Percentiles rank a stretch among this genome's conserved stretches.
These are phyloP conservation scores for Trinectes maculatus DNA, from an alignment of 2,113 vertebrate genomes.

Conservation along the genomic window DNA sequence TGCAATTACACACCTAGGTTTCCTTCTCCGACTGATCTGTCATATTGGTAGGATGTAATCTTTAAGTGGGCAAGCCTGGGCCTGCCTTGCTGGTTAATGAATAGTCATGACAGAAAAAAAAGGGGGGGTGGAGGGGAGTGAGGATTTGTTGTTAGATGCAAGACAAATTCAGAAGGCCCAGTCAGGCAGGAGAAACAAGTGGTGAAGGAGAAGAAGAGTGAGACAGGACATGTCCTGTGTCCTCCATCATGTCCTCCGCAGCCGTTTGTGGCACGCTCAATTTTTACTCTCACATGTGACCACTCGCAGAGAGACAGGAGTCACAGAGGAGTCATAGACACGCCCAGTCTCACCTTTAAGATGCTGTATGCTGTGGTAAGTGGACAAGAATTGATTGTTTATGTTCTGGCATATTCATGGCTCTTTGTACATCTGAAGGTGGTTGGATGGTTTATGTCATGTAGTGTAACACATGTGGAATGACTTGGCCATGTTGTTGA, in stretches of 20 bases:
- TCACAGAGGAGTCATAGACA: conserved; percentile 63
- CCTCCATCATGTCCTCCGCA: conserved; percentile 60
- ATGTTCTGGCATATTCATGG: not conserved
- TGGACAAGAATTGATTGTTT: conserved; percentile 42
- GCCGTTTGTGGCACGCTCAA: not conserved
- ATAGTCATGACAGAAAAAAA: conserved; percentile 89
- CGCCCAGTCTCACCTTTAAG: conserved; percentile 69
- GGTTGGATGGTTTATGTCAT: not conserved
- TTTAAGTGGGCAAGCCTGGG: conserved; percentile 87
- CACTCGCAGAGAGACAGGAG: conserved; percentile 21
- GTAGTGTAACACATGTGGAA: not conserved
- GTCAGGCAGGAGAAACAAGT: conserved; percentile 76
- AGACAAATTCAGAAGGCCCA: conserved; percentile 84
- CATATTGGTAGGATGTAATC: conserved; percentile 85
- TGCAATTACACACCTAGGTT: not conserved
- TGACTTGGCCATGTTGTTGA: not conserved
- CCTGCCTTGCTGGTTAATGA: conserved; percentile 89
- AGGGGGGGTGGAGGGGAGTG: conserved; percentile 80
- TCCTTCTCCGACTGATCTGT: conserved; percentile 54
- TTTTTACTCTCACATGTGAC: conserved; percentile 26
- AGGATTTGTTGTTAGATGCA: conserved; percentile 93
- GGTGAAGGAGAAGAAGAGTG: conserved; percentile 74
- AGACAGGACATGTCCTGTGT: conserved; percentile 20
- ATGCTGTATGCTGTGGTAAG: conserved; percentile 94
- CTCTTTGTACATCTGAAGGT: not conserved